phyloP scores from a whole-genome alignment of 2,113 vertebrate genomes.

The Anser brachyrhynchus region DNA sequence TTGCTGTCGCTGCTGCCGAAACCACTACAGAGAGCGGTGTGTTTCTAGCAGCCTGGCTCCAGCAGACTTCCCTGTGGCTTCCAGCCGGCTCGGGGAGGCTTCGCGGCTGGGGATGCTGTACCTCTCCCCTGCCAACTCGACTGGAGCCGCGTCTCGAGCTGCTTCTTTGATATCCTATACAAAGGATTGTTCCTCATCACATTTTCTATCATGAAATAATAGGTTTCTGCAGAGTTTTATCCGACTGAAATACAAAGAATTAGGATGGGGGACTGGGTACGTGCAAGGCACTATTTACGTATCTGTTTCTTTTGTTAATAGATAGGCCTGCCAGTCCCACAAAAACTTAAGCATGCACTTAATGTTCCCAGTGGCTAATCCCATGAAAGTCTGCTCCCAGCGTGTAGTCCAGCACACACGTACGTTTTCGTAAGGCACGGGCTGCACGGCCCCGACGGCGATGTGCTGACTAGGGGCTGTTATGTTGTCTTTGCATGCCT shows the following conservation, averaged over 20 bases:
- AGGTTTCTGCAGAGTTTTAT: not conserved
- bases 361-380: constrained; percentile 28
- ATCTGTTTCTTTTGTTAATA: constrained; percentile 43
- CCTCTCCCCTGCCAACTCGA: constrained; percentile 2
- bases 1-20: not conserved
- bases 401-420: not conserved
- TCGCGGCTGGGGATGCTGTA: constrained; percentile 14
- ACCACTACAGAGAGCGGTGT: constrained; percentile 40
- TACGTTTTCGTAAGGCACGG: not conserved
- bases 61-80: constrained; percentile 40
- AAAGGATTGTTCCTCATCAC: not conserved
- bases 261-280: not conserved
- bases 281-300: constrained; percentile 5
- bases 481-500: not conserved
- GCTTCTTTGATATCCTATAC: constrained; percentile 41
- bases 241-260: constrained; percentile 10
- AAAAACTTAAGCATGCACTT: not conserved
- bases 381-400: constrained; percentile 10
- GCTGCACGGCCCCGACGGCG: not conserved
- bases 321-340: constrained; percentile 38
- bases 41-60: constrained; percentile 48
- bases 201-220: not conserved
- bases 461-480: not conserved
- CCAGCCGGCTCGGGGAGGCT: not conserved
- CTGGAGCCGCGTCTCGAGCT: constrained; percentile 30